A percentile compares a stretch with the other conserved stretches of the same genome.
These are phyloP conservation scores for Globodera ellingtonae DNA, from an alignment of 1,140 invertebrate genomes.

Conservation along the genomic window DNA sequence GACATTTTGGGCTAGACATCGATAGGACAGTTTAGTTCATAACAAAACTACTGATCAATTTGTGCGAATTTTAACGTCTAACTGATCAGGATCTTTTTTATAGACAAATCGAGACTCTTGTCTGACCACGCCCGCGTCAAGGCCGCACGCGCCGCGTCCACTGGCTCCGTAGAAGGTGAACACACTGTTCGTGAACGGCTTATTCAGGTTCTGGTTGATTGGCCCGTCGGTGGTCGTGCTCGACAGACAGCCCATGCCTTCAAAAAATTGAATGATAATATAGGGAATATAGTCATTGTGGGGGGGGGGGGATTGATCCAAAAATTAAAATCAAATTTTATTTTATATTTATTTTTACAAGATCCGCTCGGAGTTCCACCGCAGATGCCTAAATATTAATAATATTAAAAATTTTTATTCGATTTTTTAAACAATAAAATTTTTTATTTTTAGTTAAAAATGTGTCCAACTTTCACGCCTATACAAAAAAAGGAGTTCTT, in stretches of 20 bases:
- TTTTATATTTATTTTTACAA: too few relatives aligned
- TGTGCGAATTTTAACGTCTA: not conserved
- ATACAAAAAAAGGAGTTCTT: not conserved
- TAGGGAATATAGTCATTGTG: too few relatives aligned
- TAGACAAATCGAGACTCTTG: too few relatives aligned
- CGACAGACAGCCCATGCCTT: constrained; percentile 6
- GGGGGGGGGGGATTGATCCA: too few relatives aligned
- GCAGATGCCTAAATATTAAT: too few relatives aligned
- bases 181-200: constrained; percentile 5
- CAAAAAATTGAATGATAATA: too few relatives aligned
- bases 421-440: too few relatives aligned
- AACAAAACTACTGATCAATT: not conserved
- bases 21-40: not conserved
- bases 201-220: constrained; percentile 9
- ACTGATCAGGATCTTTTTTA: not conserved
- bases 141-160: constrained; percentile 25
- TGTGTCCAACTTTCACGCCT: too few relatives aligned
- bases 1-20: constrained; percentile 22
- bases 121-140: not conserved
- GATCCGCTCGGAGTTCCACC: too few relatives aligned
- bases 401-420: too few relatives aligned
- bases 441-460: not conserved
- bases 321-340: too few relatives aligned
- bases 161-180: constrained; percentile 27
- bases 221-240: constrained; percentile 1